These are phyloP conservation scores for Siphonodentalium dalli DNA, from an alignment of 2,888 invertebrate genomes.

Conservation along the genomic window DNA sequence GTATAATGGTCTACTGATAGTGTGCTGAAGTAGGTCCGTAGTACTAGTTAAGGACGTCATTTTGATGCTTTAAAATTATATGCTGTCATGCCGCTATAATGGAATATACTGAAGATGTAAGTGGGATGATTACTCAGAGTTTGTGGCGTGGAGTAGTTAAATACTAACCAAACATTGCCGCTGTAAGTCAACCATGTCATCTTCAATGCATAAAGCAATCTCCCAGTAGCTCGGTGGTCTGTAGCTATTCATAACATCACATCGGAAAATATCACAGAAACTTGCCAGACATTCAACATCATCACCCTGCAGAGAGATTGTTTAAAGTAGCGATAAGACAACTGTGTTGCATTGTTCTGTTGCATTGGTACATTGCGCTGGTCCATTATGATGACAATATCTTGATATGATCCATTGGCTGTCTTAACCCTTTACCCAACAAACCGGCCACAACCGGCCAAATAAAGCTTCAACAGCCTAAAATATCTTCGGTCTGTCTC, in stretches of 20 bases:
- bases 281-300: slow-evolving; percentile 92
- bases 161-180: slow-evolving; percentile 52
- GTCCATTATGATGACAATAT: too few relatives aligned
- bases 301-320: slow-evolving; percentile 74
- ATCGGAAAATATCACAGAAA: slow-evolving; percentile 95
- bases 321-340: too few relatives aligned
- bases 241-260: slow-evolving; percentile 73
- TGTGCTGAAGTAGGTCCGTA: background rate
- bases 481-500: too few relatives aligned
- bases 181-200: slow-evolving; percentile 52
- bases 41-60: background rate
- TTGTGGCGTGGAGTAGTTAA: background rate
- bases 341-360: too few relatives aligned
- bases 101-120: background rate
- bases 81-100: slow-evolving; percentile 70
- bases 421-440: too few relatives aligned
- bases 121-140: background rate
- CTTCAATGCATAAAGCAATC: slow-evolving; percentile 59
- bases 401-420: too few relatives aligned
- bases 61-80: slow-evolving; percentile 68
- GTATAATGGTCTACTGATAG: too few relatives aligned
- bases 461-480: too few relatives aligned
- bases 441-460: too few relatives aligned
- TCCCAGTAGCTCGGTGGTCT: slow-evolving; percentile 51
- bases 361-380: too few relatives aligned